Conservation (phyloP, 2,797 vertebrate genomes). For the Eulemur coronatus region DNA sequence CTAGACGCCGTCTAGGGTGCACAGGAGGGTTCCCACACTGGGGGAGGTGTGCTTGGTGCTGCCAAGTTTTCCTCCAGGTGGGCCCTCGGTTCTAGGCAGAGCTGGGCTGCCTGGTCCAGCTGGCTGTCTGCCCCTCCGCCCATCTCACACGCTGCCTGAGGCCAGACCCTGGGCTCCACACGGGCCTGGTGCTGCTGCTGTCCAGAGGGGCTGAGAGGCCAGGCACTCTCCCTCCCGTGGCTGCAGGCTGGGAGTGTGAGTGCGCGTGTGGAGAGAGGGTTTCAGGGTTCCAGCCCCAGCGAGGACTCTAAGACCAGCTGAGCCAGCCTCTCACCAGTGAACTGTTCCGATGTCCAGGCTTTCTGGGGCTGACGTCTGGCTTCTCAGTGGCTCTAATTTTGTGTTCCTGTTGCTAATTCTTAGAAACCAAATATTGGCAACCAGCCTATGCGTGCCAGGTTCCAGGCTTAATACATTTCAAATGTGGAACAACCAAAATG, state of each 20-base stretch:
- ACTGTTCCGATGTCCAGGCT: not conserved
- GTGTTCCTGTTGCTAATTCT: not conserved
- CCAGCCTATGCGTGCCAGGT: not conserved
- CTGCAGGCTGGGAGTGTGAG: not conserved
- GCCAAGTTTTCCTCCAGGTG: not conserved
- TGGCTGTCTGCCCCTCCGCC: not conserved
- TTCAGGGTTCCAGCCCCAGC: not conserved
- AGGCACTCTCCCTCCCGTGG: not conserved
- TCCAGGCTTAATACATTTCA: not conserved
- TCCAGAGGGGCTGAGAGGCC: not conserved
- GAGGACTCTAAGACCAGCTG: not conserved
- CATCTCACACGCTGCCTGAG: not conserved
- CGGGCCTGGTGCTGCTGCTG: not conserved
- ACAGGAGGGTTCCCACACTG: not conserved
- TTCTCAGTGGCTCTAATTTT: not conserved
- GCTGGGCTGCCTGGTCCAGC: not conserved
- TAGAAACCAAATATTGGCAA: not conserved
- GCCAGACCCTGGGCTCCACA: not conserved
- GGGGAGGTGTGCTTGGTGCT: not conserved
- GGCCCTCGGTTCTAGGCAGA: not conserved
- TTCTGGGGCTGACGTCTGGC: not conserved
- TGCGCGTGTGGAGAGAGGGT: not conserved
- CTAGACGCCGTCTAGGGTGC: not conserved
- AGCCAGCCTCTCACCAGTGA: not conserved
- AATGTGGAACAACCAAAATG: not conserved